Evolutionary conservation across 2,888 invertebrate species (phyloP).

Genomic region (Cabera pusaria): DNA sequence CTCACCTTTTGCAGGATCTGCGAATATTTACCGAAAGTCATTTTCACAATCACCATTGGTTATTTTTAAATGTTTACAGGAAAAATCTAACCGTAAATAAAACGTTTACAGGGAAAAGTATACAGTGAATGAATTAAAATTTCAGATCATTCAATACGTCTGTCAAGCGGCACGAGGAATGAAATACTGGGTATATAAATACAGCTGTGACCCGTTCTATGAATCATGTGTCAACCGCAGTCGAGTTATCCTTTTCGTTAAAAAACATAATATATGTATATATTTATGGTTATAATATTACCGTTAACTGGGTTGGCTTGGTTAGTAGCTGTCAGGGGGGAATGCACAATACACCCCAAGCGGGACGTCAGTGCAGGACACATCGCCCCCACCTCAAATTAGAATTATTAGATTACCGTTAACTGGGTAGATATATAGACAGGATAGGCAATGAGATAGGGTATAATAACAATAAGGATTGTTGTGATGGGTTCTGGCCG

Average conservation of each 20-base stretch:
- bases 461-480: no score
- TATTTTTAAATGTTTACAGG: not conserved
- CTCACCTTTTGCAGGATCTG: conserved; percentile 56
- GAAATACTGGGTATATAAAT: conserved; percentile 17
- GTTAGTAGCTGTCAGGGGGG: no score
- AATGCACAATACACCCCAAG: no score
- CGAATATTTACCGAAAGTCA: conserved; percentile 58
- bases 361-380: no score
- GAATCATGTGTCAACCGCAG: conserved; percentile 43
- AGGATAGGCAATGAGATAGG: no score
- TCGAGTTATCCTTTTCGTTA: conserved; percentile 26
- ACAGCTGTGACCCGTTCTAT: conserved; percentile 33
- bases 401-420: no score
- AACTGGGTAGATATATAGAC: no score
- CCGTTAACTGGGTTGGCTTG: no score
- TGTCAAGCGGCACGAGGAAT: conserved; percentile 12
- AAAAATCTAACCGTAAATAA: not conserved
- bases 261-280: conserved; percentile 1
- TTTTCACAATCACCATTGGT: conserved; percentile 30
- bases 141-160: conserved; percentile 13
- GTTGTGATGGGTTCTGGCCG: no score
- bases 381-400: no score
- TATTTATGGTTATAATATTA: no score
- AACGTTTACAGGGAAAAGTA: not conserved
- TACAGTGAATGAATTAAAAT: conserved; percentile 1